Percentiles rank a stretch among this genome's conserved stretches.
Conservation (phyloP, 2,888 invertebrate species). For the Vandiemenella viatica region DNA sequence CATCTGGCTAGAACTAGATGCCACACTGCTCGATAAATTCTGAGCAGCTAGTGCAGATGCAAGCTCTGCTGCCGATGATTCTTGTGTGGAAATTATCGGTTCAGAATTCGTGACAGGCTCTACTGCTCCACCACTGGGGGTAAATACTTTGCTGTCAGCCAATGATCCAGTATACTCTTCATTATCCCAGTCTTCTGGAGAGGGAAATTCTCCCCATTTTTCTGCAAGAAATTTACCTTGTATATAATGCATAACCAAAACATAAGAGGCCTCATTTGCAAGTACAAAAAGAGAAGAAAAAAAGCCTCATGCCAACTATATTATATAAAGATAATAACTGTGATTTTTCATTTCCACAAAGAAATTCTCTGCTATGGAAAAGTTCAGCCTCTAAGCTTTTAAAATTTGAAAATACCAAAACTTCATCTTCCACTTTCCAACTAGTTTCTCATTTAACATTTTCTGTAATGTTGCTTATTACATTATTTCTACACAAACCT, state of each 20-base stretch:
- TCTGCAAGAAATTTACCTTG: too few relatives aligned
- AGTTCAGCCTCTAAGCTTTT: too few relatives aligned
- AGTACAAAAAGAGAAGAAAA: not conserved
- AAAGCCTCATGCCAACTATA: not conserved
- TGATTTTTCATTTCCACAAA: too few relatives aligned
- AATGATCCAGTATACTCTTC: constrained; percentile 92
- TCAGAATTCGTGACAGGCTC: constrained; percentile 12
- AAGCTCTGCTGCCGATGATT: constrained; percentile 10
- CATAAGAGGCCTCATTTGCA: too few relatives aligned
- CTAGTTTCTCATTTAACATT: too few relatives aligned
- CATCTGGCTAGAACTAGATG: constrained; percentile 16
- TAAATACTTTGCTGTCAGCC: constrained; percentile 86
- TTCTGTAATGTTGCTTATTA: too few relatives aligned
- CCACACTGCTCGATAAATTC: constrained; percentile 17
- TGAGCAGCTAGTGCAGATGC: constrained; percentile 12
- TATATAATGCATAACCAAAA: not conserved
- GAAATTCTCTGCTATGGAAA: too few relatives aligned
- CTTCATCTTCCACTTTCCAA: too few relatives aligned
- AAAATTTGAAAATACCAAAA: too few relatives aligned
- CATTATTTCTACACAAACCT: too few relatives aligned
- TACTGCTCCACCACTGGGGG: constrained; percentile 41
- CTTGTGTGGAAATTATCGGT: constrained; percentile 4
- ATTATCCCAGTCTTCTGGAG: constrained; percentile 69
- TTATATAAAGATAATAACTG: too few relatives aligned
- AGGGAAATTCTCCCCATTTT: constrained; percentile 31